phyloP scores from a whole-genome alignment of 2,113 vertebrate species.

The Xiphophorus maculatus region DNA sequence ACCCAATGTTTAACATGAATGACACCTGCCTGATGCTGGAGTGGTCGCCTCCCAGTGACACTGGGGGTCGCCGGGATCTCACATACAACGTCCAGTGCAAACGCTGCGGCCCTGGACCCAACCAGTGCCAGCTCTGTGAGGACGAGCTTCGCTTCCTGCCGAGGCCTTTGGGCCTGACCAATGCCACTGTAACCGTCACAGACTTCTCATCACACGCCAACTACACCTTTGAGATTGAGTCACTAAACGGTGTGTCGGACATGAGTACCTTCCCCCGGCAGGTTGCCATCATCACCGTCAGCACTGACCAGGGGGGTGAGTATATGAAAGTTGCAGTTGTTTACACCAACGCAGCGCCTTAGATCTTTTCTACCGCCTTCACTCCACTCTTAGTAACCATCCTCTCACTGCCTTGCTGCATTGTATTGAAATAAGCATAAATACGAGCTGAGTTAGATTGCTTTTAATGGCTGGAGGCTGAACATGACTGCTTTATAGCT shows the following conservation, averaged over 20 bases:
- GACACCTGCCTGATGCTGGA: conserved; percentile 92
- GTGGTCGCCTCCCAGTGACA: conserved; percentile 93
- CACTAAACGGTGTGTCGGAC: conserved; percentile 90
- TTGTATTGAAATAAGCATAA: background rate
- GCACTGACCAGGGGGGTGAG: conserved; percentile 93
- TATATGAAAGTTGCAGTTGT: background rate
- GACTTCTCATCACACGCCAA: conserved; percentile 92
- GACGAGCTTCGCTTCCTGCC: conserved; percentile 92
- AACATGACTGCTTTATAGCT: background rate
- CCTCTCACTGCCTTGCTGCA: background rate
- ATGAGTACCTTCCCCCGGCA: conserved; percentile 88
- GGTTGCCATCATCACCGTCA: conserved; percentile 89
- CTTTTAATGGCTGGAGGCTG: background rate
- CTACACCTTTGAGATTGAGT: conserved; percentile 97
- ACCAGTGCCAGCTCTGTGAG: conserved; percentile 88
- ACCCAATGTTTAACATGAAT: conserved; percentile 91
- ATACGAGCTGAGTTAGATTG: background rate
- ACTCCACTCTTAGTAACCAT: background rate
- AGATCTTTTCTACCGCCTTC: background rate
- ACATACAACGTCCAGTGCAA: conserved; percentile 93
- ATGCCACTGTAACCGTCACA: conserved; percentile 86
- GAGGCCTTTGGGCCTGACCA: conserved; percentile 85
- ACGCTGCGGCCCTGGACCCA: conserved; percentile 84
- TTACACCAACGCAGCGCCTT: background rate
- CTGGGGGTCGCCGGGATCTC: conserved; percentile 90